Evolutionary conservation across 2,888 invertebrate genomes (phyloP).

Genomic region (Thymelicus acteon): DNA sequence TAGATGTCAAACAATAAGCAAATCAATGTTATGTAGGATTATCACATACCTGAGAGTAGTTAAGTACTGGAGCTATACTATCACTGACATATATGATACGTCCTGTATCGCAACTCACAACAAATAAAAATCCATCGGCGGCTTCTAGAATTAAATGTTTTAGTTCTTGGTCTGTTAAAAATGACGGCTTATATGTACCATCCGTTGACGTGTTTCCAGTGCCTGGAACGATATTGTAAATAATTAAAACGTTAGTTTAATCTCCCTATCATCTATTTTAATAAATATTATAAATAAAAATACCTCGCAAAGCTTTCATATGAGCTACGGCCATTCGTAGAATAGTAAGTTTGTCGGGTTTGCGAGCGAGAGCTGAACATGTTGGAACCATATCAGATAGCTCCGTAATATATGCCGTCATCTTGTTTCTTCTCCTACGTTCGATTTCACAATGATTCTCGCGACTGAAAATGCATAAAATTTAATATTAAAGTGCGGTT

Average conservation of each 20-base stretch:
- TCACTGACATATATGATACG: conserved; percentile 99
- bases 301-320: conserved; percentile 98
- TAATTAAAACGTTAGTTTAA: neutral
- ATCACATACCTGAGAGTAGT: conserved; percentile 92
- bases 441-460: conserved; percentile 99
- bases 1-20: neutral
- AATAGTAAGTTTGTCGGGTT: conserved; percentile 99
- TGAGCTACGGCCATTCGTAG: conserved; percentile 99
- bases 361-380: conserved; percentile 98
- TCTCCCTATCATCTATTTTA: neutral
- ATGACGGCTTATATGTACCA: conserved; percentile 99
- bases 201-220: conserved; percentile 98
- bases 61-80: conserved; percentile 98
- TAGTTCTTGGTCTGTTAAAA: conserved; percentile 99
- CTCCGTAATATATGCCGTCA: conserved; percentile 99
- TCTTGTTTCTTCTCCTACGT: conserved; percentile 98
- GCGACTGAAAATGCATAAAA: conserved; percentile 85
- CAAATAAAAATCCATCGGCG: conserved; percentile 98
- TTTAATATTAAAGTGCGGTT: no score
- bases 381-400: conserved; percentile 99
- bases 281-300: neutral
- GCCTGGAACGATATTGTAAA: conserved; percentile 56
- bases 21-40: neutral
- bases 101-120: conserved; percentile 98
- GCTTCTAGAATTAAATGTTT: conserved; percentile 99